Conservation (phyloP, 2,888 invertebrate genomes). For the Caenorhabditis virilis region DNA sequence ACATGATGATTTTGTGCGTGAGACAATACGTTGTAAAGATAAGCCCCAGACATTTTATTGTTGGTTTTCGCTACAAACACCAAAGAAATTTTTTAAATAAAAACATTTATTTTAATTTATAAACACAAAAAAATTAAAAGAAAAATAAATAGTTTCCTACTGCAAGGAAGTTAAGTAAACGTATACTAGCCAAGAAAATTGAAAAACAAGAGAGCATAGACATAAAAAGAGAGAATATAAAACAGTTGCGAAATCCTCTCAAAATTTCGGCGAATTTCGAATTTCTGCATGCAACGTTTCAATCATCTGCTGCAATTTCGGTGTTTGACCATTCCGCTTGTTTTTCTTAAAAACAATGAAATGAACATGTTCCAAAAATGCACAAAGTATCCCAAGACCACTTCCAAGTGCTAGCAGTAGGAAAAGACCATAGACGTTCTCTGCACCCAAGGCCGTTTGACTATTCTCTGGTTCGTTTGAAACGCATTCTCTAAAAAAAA, state of each 20-base stretch:
- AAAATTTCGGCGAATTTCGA: constrained; percentile 25
- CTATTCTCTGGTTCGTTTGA: constrained; percentile 37
- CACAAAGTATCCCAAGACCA: constrained; percentile 76
- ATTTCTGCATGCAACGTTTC: constrained; percentile 34
- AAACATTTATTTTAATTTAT: no score
- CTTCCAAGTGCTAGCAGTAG: constrained; percentile 91
- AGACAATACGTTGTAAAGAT: constrained; percentile 19
- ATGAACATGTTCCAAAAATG: constrained; percentile 35
- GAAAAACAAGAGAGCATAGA: no score
- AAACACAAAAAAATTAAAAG: no score
- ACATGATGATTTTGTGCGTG: constrained; percentile 24
- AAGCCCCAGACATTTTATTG: constrained; percentile 15
- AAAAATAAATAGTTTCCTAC: no score
- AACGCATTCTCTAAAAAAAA: constrained; percentile 46
- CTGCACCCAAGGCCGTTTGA: constrained; percentile 72
- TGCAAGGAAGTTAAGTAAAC: no score
- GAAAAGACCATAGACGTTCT: constrained; percentile 89
- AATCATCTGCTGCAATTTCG: constrained; percentile 35
- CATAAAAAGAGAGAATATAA: no score
- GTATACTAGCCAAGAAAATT: no score
- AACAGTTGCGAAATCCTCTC: no score
- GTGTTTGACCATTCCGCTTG: constrained; percentile 25
- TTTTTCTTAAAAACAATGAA: constrained; percentile 34
- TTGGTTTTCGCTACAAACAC: no score
- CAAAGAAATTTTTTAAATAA: background rate